phyloP scores from a whole-genome alignment of 2,113 vertebrate genomes.

The Sinocyclocheilus grahami region DNA sequence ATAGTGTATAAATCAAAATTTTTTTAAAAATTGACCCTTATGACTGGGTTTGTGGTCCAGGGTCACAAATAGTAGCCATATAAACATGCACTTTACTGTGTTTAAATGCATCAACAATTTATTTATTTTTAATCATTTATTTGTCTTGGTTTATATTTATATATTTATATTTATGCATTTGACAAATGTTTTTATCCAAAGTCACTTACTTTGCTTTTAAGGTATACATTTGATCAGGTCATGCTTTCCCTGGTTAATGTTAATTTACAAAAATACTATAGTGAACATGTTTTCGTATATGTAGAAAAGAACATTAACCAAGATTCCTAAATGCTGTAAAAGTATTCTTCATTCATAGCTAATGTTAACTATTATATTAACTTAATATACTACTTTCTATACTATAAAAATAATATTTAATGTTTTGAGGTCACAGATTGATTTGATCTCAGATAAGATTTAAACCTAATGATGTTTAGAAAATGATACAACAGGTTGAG shows the following conservation, averaged over 20 bases:
- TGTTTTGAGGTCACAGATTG: background rate
- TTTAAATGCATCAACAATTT: background rate
- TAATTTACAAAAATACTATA: background rate
- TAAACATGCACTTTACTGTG: too few species aligned
- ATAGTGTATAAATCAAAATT: too few species aligned
- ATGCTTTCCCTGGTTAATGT: background rate
- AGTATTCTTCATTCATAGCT: background rate
- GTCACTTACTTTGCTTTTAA: background rate
- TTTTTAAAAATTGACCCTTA: too few species aligned
- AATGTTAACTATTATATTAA: background rate
- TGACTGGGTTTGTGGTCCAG: too few species aligned
- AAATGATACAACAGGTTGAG: background rate
- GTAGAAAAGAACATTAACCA: background rate
- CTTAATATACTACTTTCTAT: background rate
- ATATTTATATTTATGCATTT: background rate
- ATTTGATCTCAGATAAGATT: background rate
- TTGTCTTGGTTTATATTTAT: background rate
- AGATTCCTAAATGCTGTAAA: background rate
- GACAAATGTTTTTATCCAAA: background rate
- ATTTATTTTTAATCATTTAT: background rate
- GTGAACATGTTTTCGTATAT: background rate
- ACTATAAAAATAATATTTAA: background rate
- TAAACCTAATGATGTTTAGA: background rate
- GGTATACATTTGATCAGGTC: background rate
- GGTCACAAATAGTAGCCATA: too few species aligned